Conservation (phyloP, 2,888 invertebrate genomes). For the Eupithecia centaureata region DNA sequence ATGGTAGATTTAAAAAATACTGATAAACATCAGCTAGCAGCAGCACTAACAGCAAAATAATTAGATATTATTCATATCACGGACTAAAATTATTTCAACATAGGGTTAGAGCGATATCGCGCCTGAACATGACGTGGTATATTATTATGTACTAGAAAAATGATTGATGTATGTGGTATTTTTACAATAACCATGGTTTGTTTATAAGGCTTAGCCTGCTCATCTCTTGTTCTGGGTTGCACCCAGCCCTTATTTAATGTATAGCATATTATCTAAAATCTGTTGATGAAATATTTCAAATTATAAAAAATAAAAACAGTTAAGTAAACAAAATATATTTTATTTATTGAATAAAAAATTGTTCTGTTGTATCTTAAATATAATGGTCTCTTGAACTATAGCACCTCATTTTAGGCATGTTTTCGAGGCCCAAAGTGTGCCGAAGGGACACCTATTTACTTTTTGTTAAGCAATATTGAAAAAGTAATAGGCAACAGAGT, state of each 20-base stretch:
- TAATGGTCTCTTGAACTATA: background rate
- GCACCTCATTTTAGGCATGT: background rate
- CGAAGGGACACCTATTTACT: background rate
- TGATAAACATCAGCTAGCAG: too few relatives aligned
- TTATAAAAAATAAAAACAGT: background rate
- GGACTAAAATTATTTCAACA: too few relatives aligned
- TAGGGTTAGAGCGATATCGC: background rate
- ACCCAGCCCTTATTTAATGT: background rate
- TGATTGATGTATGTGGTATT: too few relatives aligned
- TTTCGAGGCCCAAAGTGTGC: background rate
- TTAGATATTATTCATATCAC: too few relatives aligned
- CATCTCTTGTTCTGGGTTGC: constrained; percentile 9
- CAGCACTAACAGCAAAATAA: too few relatives aligned
- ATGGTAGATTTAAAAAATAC: too few relatives aligned
- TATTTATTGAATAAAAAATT: background rate
- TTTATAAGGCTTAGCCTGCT: background rate
- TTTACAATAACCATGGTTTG: background rate
- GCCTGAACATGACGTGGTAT: background rate
- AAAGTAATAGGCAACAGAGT: background rate
- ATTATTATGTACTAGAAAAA: background rate
- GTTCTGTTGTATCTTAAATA: background rate
- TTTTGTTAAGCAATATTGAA: too few relatives aligned
- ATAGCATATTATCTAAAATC: background rate
- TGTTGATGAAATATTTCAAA: background rate
- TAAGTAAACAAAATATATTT: constrained; percentile 4